A percentile compares a stretch with the other conserved stretches of the same genome.
Conservation (phyloP, 2,797 vertebrate species). For the Takifugu ocellatus region DNA sequence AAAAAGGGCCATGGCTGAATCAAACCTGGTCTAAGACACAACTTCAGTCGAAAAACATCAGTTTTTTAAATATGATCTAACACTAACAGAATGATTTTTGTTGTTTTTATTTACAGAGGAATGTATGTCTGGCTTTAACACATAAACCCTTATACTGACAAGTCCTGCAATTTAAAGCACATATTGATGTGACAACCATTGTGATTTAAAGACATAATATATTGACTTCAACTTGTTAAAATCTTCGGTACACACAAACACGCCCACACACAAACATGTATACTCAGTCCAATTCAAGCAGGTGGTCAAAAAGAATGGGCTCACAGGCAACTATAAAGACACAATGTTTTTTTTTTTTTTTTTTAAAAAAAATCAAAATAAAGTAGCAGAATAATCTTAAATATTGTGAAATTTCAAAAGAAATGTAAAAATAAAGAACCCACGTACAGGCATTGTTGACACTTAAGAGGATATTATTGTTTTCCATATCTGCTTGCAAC, state of each 20-base stretch:
- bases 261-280: conserved; percentile 73
- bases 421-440: conserved; percentile 65
- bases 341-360: conserved; percentile 64
- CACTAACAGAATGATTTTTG: conserved; percentile 29
- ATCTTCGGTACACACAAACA: conserved; percentile 70
- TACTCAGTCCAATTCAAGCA: conserved; percentile 77
- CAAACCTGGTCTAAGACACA: conserved; percentile 14
- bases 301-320: conserved; percentile 80
- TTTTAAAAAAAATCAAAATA: conserved; percentile 60
- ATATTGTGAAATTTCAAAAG: conserved; percentile 72
- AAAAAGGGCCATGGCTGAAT: conserved; percentile 30
- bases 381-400: conserved; percentile 75
- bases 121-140: conserved; percentile 77
- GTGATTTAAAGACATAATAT: conserved; percentile 80
- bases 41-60: background rate
- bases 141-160: conserved; percentile 78
- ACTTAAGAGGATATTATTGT: conserved; percentile 79
- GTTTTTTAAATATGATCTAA: conserved; percentile 20
- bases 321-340: conserved; percentile 84
- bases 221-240: conserved; percentile 74
- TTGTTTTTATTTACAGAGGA: conserved; percentile 82
- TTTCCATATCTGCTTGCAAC: conserved; percentile 76
- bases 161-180: conserved; percentile 82
- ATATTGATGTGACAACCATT: conserved; percentile 79
- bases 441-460: conserved; percentile 82